Evolutionary conservation across 1,140 invertebrate genomes (phyloP), one percentile per base, ranked within the genome.

Genomic region (Samia ricini): DNA sequence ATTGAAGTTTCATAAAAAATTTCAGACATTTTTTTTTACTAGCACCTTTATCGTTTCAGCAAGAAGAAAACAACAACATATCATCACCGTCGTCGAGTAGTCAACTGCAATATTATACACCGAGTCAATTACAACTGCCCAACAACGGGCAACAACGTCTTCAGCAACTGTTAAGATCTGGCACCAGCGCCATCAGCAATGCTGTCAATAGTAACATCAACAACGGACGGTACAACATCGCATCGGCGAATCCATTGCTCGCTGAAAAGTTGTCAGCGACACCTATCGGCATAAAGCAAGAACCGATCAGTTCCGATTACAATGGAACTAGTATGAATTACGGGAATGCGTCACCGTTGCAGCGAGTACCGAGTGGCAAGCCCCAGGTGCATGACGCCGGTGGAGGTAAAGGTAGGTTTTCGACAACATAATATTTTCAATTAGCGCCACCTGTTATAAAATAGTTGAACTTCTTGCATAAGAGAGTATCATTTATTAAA

Each of bases 191-290:
- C 29, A 89, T 91, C 81, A 87, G 86, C 81, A 80, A 83, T 79
- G 80, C 74, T 66, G 74, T 91, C 67, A 79, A 88, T 62, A 87
- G 87, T 65, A 91, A 91, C 49, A 92, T 91, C 22, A 92, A 91
- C 77, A 90, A 92, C 77, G 92, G 93, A 72, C 95, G 95, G 89
- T 95, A 94, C 76, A 95, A 95, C 61, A 96, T 97, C 56, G 95
- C 95, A 1, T 95, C 95, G 0, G 94, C 94, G 15, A 97, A 97
- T 85, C 95, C 95, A 29, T 90, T 97, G 49, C 90, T 97, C 65
- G 95, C 95, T 12, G 92, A 93, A 70, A 93, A 93, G 67, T 68
- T 93, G 29, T 90, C 90, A 60, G 85, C 91, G 82, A 91, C 92
- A 83, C 89, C 92, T 83, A 92, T 87, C 71, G 91, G 89, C 21